Percentiles rank a stretch among this genome's conserved stretches.
Conservation (phyloP, 2,888 invertebrate genomes). For the Phrixothrix hirtus region DNA sequence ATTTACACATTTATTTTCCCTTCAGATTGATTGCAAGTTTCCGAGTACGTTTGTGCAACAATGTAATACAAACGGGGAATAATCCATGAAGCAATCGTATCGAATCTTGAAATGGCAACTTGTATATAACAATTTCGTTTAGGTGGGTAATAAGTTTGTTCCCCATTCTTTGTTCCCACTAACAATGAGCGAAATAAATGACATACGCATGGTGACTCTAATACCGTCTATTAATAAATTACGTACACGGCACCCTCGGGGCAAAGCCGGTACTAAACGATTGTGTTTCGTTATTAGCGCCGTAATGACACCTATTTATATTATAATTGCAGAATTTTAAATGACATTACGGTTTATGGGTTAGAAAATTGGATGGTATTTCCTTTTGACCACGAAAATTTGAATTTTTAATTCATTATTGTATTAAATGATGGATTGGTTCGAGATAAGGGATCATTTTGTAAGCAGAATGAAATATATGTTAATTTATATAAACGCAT, state of each 20-base stretch:
- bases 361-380: constrained; percentile 47
- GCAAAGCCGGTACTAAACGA: constrained; percentile 52
- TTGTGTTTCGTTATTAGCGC: constrained; percentile 57
- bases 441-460: constrained; percentile 11
- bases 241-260: constrained; percentile 54
- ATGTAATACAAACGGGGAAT: constrained; percentile 4
- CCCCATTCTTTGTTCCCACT: constrained; percentile 46
- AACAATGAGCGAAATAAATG: constrained; percentile 51
- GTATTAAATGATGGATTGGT: constrained; percentile 21
- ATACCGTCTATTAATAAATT: constrained; percentile 57
- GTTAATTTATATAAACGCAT: no score
- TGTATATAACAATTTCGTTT: constrained; percentile 21
- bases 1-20: constrained; percentile 1
- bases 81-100: constrained; percentile 29
- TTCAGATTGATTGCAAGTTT: constrained; percentile 4
- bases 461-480: no score
- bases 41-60: constrained; percentile 4
- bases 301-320: constrained; percentile 58
- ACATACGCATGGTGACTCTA: constrained; percentile 50
- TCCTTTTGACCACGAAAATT: constrained; percentile 32
- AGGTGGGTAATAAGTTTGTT: constrained; percentile 28
- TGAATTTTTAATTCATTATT: constrained; percentile 30
- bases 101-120: constrained; percentile 27
- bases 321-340: constrained; percentile 58
- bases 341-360: constrained; percentile 52